Percentiles rank a stretch among this genome's conserved stretches.
These are phyloP conservation scores for Gallinago stenura DNA, from an alignment of 2,797 vertebrate species.

Conservation along the genomic window DNA sequence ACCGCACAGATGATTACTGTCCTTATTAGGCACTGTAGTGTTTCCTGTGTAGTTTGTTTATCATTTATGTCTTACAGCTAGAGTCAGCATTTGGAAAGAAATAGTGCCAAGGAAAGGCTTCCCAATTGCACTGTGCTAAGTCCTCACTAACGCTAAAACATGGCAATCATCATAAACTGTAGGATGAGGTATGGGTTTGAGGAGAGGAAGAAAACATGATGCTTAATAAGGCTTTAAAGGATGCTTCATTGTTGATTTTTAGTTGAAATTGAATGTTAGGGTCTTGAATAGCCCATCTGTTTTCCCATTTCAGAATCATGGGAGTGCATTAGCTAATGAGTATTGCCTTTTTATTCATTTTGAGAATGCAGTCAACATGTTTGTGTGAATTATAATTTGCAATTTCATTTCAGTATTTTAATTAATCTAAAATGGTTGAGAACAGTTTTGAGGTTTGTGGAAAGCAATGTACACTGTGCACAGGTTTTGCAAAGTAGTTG, in stretches of 20 bases:
- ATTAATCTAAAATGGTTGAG: neutral
- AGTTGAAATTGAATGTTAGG: neutral
- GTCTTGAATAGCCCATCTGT: neutral
- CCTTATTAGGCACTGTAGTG: neutral
- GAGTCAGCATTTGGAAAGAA: neutral
- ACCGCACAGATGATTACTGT: neutral
- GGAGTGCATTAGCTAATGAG: neutral
- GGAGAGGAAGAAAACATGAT: neutral
- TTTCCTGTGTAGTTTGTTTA: neutral
- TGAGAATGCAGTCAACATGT: neutral
- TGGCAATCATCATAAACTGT: neutral
- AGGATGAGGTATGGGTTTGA: neutral
- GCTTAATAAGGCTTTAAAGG: constrained; percentile 43
- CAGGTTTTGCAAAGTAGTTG: neutral
- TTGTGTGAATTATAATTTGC: constrained; percentile 8
- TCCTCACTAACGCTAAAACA: neutral
- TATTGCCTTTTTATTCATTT: constrained; percentile 3
- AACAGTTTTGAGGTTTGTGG: neutral
- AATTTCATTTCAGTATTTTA: neutral
- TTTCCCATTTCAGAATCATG: neutral
- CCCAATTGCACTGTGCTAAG: neutral
- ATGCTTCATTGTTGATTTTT: neutral
- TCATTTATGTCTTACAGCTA: neutral
- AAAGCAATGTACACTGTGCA: neutral
- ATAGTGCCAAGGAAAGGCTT: neutral